Evolutionary conservation across 2,888 invertebrate genomes (phyloP), one percentile per base, ranked within the genome.

Genomic region (Noctuana brunneofusca): DNA sequence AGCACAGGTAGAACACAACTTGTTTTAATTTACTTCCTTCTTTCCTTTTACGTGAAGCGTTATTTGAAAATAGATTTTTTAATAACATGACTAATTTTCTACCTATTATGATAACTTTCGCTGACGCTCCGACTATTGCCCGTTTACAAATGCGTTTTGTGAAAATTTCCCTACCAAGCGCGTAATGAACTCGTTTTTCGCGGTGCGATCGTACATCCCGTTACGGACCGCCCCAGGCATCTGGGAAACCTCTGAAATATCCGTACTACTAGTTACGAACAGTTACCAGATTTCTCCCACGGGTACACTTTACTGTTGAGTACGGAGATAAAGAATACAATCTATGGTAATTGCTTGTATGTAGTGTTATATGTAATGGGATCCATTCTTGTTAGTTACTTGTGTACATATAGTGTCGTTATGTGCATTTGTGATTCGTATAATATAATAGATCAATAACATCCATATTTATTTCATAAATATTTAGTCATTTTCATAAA

Each of bases 331-430:
- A 55, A 41, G 24, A 55, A 43, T 55, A 55, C 12, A 11, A 12
- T 41, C 38, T 22, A 54, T 54, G 41, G 35, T 53, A 53, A 53
- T 53, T 53, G 53, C 12, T 18, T 20, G 53, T 20, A 6, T 3
- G 8, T n/a, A n/a, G n/a, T n/a, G n/a, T n/a, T n/a, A 8, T 27
- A 27, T 27, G n/a, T 46, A 46, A 46, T 46, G 46, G 5, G 18
- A 46, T 20, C 16, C 8, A 18, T 16, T 46, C 18, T 20, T 46
- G 4, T 27, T 27, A n/a, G n/a, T n/a, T n/a, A n/a, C n/a, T n/a
- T n/a, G n/a, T n/a, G n/a, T n/a, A n/a, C n/a, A n/a, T n/a, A n/a
- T n/a, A n/a, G 27, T 27, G 27, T 8, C 27, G 46, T 46, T 46
- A 46, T 16, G 6, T 27, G 27, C 16, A 11, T 24, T 24, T 14